Conservation (phyloP, 35 echinoderm and acorn worm species). For the Patiria miniata region DNA sequence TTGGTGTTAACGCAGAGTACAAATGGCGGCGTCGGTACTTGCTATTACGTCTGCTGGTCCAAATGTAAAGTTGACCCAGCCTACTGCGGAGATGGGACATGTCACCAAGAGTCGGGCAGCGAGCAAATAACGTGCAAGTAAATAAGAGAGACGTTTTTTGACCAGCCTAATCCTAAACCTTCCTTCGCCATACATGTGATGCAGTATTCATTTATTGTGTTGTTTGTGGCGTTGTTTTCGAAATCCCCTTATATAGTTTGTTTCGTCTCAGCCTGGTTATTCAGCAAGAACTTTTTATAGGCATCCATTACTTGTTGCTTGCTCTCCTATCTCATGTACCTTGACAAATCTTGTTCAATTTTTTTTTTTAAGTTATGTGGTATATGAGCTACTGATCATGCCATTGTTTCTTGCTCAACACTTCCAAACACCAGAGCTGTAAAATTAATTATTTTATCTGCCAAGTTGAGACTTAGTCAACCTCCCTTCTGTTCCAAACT, state of each 20-base stretch:
- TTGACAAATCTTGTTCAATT: too few species aligned
- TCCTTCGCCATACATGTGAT: neutral
- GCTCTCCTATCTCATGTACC: neutral
- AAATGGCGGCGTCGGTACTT: neutral
- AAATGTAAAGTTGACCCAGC: neutral
- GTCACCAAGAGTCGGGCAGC: neutral
- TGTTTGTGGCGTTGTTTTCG: neutral
- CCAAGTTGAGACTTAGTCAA: too few species aligned
- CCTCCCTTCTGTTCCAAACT: too few species aligned
- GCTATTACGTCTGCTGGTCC: slow-evolving; percentile 5
- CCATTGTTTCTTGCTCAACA: too few species aligned
- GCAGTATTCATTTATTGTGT: neutral
- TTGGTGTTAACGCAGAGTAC: neutral
- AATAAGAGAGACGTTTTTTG: neutral
- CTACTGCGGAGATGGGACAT: slow-evolving; percentile 13
- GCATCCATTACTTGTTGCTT: neutral
- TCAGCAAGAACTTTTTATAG: too few species aligned
- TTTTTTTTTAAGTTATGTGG: too few species aligned
- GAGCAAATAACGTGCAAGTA: neutral
- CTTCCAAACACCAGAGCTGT: too few species aligned
- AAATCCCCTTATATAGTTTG: too few species aligned
- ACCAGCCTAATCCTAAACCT: neutral
- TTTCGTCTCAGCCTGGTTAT: too few species aligned
- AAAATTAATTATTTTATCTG: too few species aligned
- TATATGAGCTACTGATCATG: too few species aligned